These are phyloP conservation scores for Parotia lawesii DNA, from an alignment of 2,113 vertebrate genomes.

Conservation along the genomic window DNA sequence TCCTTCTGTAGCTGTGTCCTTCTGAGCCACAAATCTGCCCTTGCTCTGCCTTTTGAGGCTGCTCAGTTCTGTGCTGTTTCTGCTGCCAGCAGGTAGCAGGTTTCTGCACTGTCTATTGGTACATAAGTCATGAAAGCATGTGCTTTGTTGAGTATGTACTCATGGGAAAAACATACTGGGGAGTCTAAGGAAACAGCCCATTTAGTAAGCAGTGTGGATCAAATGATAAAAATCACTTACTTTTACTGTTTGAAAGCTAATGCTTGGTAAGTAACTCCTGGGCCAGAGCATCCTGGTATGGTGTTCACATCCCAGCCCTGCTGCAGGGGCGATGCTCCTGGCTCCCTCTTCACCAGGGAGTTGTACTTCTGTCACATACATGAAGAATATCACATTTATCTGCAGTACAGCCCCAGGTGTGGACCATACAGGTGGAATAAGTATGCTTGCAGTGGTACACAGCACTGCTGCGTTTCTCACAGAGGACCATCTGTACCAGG, in stretches of 20 bases:
- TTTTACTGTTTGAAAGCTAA: background rate
- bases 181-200: background rate
- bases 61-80: background rate
- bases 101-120: background rate
- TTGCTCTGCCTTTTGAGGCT: background rate
- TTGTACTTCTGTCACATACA: background rate
- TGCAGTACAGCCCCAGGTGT: background rate
- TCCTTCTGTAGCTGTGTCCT: background rate
- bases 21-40: background rate
- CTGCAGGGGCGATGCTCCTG: background rate
- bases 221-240: background rate
- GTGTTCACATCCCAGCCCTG: background rate
- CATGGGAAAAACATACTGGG: background rate
- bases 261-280: background rate
- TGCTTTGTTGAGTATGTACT: background rate
- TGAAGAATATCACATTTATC: background rate
- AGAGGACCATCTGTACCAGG: background rate
- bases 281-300: background rate
- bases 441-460: background rate
- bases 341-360: background rate
- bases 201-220: background rate
- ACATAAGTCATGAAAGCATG: rapidly evolving
- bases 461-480: background rate
- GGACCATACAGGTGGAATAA: background rate
- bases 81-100: background rate